Conservation (phyloP, 2,888 invertebrate genomes). For the Hyles lineata region DNA sequence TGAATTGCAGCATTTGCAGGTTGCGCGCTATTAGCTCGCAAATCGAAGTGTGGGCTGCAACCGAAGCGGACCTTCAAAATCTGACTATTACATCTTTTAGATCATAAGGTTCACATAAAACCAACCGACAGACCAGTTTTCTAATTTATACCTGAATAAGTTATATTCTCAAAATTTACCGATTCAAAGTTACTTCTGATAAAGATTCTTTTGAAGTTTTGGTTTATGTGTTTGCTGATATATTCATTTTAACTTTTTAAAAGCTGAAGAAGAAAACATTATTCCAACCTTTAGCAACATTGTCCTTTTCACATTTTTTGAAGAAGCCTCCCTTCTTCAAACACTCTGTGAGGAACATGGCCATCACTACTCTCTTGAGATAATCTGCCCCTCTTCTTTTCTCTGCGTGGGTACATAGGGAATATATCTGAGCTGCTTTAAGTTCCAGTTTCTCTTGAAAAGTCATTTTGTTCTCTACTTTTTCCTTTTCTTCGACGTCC, state of each 20-base stretch:
- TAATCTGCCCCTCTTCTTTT: slow-evolving; percentile 88
- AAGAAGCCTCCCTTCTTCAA: slow-evolving; percentile 89
- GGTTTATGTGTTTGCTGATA: no score
- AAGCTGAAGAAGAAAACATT: background rate
- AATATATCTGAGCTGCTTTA: slow-evolving; percentile 81
- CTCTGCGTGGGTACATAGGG: slow-evolving; percentile 87
- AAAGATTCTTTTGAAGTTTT: no score
- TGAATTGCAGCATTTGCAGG: slow-evolving; percentile 92
- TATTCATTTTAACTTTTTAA: background rate
- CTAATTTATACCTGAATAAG: no score
- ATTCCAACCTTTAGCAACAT: slow-evolving; percentile 56
- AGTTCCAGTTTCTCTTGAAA: slow-evolving; percentile 68
- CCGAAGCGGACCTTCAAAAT: background rate
- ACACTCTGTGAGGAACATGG: slow-evolving; percentile 89
- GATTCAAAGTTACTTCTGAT: no score
- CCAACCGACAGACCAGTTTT: no score
- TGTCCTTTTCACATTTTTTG: slow-evolving; percentile 60
- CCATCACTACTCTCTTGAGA: slow-evolving; percentile 91
- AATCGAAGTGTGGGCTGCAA: slow-evolving; percentile 70
- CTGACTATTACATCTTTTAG: background rate
- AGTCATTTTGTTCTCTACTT: slow-evolving; percentile 61
- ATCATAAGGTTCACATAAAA: no score
- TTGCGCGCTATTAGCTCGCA: slow-evolving; percentile 88
- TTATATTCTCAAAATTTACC: no score
- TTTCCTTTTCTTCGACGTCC: slow-evolving; percentile 49